Conservation (phyloP, 2,888 invertebrate species). For the Xanthorhoe designata region DNA sequence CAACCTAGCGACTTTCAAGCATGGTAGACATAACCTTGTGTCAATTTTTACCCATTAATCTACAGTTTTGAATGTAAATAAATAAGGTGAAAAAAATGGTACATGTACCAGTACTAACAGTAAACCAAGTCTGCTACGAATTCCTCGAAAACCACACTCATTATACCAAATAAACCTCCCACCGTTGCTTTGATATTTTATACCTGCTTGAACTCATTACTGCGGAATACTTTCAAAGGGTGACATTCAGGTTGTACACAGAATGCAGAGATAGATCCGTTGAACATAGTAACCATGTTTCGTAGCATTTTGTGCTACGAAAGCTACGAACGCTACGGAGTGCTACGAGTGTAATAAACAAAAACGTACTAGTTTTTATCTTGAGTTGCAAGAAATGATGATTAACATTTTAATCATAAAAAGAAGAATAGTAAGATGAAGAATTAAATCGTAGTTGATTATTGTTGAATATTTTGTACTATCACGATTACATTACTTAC, state of each 20-base stretch:
- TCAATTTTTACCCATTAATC: too few species aligned
- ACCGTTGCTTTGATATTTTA: conserved; percentile 25
- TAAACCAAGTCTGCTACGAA: neutral
- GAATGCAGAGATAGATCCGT: neutral
- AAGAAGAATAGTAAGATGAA: neutral
- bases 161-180: conserved; percentile 17
- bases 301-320: neutral
- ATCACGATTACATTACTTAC: too few species aligned
- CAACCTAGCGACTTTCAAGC: too few species aligned
- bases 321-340: neutral
- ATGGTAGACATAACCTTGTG: too few species aligned
- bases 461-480: too few species aligned
- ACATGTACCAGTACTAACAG: too few species aligned
- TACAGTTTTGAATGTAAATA: too few species aligned
- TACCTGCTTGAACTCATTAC: conserved; percentile 32
- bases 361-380: too few species aligned
- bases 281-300: neutral
- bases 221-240: conserved; percentile 22
- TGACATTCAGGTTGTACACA: conserved; percentile 12
- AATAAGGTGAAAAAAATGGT: too few species aligned
- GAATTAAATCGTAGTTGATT: too few species aligned
- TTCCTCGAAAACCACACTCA: conserved; percentile 14
- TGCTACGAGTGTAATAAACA: neutral
- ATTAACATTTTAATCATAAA: neutral
- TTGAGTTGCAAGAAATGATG: neutral